Percentiles rank a stretch among this genome's conserved stretches.
phyloP scores from a whole-genome alignment of 2,113 vertebrate species.

The Phyllopteryx taeniolatus region DNA sequence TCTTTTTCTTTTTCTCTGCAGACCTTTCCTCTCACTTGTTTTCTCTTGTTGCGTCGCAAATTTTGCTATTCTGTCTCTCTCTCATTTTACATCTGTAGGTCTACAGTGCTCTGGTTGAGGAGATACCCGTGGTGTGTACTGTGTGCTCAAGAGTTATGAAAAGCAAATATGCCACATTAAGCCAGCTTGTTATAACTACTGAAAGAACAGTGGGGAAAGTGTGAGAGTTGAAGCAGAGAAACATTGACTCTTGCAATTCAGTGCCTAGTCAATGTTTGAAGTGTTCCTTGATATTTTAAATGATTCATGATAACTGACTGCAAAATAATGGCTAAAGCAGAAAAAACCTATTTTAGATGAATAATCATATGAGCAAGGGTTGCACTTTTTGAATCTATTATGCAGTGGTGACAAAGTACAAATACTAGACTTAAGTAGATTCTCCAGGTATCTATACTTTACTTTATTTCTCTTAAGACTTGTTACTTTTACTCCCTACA shows the following conservation, averaged over 20 bases:
- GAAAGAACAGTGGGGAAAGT: slow-evolving; percentile 4
- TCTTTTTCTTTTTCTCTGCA: slow-evolving; percentile 16
- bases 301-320: slow-evolving; percentile 26
- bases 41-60: slow-evolving; percentile 7
- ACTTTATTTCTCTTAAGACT: background rate
- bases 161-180: slow-evolving; percentile 6
- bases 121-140: slow-evolving; percentile 31
- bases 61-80: background rate
- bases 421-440: background rate
- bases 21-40: slow-evolving; percentile 17
- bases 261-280: slow-evolving; percentile 51
- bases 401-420: background rate
- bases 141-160: slow-evolving; percentile 25
- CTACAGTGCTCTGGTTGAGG: slow-evolving; percentile 10
- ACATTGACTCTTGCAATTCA: slow-evolving; percentile 39
- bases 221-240: slow-evolving; percentile 28
- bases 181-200: slow-evolving; percentile 4
- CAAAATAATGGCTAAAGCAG: slow-evolving; percentile 13
- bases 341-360: slow-evolving; percentile 30
- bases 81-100: slow-evolving; percentile 8
- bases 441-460: background rate
- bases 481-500: no score
- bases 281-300: slow-evolving; percentile 44
- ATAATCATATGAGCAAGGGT: slow-evolving; percentile 8
- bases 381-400: background rate